Conservation (phyloP, 2,888 invertebrate species). For the Agelastica alni region DNA sequence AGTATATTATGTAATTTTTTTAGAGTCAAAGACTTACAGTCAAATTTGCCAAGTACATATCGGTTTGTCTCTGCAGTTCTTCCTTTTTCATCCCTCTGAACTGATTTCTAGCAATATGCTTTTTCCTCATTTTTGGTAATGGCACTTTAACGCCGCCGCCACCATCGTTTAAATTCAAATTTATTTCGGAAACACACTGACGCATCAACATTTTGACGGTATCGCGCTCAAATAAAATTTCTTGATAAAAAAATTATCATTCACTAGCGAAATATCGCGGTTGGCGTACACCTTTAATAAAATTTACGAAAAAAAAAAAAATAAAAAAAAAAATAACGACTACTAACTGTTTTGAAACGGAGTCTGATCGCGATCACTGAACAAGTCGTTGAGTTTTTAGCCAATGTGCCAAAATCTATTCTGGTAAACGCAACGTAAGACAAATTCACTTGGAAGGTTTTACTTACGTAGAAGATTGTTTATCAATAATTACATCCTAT, state of each 20-base stretch:
- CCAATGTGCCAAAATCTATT: slow-evolving; percentile 52
- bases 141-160: slow-evolving; percentile 29
- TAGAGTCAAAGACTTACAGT: slow-evolving; percentile 79
- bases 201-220: slow-evolving; percentile 41
- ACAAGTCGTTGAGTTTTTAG: slow-evolving; percentile 30
- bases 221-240: background rate
- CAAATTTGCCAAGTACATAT: slow-evolving; percentile 75
- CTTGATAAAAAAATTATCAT: slow-evolving; percentile 3
- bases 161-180: slow-evolving; percentile 34
- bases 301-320: background rate
- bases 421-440: slow-evolving; percentile 38
- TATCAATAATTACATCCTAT: slow-evolving; percentile 11
- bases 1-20: too few relatives aligned
- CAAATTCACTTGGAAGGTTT: slow-evolving; percentile 20
- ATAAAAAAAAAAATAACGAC: slow-evolving; percentile 13
- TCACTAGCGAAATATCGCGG: background rate
- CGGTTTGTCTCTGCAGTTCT: slow-evolving; percentile 73
- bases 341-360: slow-evolving; percentile 28
- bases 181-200: slow-evolving; percentile 41
- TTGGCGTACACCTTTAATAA: too few relatives aligned
- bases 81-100: slow-evolving; percentile 81
- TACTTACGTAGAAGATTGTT: slow-evolving; percentile 20
- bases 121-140: slow-evolving; percentile 41
- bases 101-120: slow-evolving; percentile 65
- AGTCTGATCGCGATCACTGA: slow-evolving; percentile 37